phyloP scores from a whole-genome alignment of 2,113 vertebrate species.

The Microcebus jonahi region DNA sequence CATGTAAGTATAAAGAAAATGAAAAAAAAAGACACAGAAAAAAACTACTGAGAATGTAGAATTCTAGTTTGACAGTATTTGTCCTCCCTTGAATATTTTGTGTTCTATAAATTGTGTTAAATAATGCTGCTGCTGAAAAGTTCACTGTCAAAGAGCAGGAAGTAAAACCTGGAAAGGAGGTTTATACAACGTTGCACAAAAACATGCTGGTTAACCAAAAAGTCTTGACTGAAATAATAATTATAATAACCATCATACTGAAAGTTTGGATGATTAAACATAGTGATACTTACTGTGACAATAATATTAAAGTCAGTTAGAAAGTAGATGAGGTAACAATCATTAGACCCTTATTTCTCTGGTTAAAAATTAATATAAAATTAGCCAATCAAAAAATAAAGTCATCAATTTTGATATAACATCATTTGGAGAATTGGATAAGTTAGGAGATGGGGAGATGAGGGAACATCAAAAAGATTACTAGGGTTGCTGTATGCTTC shows the following conservation, averaged over 20 bases:
- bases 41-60: background rate
- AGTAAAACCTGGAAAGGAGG: background rate
- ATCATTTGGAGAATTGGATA: background rate
- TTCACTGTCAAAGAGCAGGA: background rate
- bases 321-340: background rate
- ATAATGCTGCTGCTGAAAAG: background rate
- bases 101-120: background rate
- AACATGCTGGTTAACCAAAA: background rate
- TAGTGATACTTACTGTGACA: background rate
- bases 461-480: background rate
- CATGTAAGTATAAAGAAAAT: background rate
- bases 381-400: background rate
- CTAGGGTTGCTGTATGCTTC: background rate
- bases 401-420: background rate
- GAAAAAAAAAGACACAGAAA: background rate
- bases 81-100: background rate
- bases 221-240: background rate
- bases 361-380: background rate
- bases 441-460: background rate
- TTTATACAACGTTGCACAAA: background rate
- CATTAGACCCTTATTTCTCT: background rate
- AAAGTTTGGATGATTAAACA: background rate
- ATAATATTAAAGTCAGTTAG: background rate
- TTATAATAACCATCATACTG: background rate
- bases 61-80: background rate